Base-by-base conservation (phyloP, 2,113 vertebrate genomes). In the Cathartes aura region DNA sequence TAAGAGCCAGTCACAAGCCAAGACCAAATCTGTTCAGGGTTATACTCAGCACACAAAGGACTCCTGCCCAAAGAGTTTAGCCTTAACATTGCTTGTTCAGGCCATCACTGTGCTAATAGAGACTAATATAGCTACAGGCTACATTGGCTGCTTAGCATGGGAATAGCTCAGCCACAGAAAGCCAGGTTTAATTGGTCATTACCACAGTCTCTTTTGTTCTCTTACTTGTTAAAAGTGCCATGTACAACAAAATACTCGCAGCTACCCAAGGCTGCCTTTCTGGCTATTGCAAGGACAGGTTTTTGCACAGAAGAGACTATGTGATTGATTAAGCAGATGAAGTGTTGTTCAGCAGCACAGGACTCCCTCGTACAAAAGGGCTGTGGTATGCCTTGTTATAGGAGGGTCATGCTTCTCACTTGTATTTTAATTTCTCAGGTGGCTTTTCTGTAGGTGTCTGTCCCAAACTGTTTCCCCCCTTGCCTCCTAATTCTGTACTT, bases 171-270 rank as follows among this genome's bases (percentile, higher is more conserved):
- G 89, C 62, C 58, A 79, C 66, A 75, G 66, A 88, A 82, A 94
- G 42, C 30, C 71, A 76, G 23, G 47, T 78, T 83, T 94, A 93
- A 95, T 86, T 95, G 93, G 87, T 83, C 71, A 93, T 96, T 95
- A 91, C 40, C 13, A 0, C 24, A 64, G 66, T 7, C 43, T 53
- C 63, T 78, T 96, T 90, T 92, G 80, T 95, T 91, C 68, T 76
- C 63, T 42, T 68, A 72, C 45, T 36, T 19, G 36, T 92, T 89
- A 64, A 12, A 71, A 84, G 73, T 9, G 64, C 53, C 36, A 21
- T 11, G 27, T 82, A 60, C 53, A 94, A 88, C 87, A 95, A 94
- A 91, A 68, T 1, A 0, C 22, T 74, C 38, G 30, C 45, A 89
- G 70, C 58, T 80, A 85, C 78, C 60, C 14, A 85, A 62, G 81